phyloP scores from a whole-genome alignment of 2,888 invertebrate species.

The Ramazzottius varieornatus region DNA sequence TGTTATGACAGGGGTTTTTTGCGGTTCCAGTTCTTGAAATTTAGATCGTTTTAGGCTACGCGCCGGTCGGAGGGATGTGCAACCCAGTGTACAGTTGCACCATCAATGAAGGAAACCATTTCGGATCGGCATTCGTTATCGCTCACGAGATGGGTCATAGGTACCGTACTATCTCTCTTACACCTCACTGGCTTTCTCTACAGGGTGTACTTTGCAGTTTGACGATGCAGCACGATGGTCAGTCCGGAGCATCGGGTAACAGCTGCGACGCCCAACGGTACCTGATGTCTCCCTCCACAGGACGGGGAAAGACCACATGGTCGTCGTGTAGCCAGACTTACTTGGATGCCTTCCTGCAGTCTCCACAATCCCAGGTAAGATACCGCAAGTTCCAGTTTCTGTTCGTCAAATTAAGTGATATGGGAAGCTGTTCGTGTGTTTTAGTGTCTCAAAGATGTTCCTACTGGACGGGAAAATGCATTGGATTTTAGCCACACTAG shows the following conservation, averaged over 20 bases:
- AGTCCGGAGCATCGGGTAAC: slow-evolving; percentile 8
- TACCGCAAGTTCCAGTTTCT: too few relatives aligned
- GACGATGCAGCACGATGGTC: slow-evolving; percentile 22
- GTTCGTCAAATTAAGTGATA: too few relatives aligned
- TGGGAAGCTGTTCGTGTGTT: too few relatives aligned
- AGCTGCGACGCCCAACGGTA: background rate
- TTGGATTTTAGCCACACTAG: slow-evolving; percentile 8
- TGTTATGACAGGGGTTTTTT: too few relatives aligned
- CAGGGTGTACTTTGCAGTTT: too few relatives aligned
- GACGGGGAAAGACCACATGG: slow-evolving; percentile 21
- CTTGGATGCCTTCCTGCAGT: slow-evolving; percentile 16
- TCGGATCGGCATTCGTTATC: slow-evolving; percentile 21
- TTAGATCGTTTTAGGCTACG: slow-evolving; percentile 14
- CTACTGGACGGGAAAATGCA: slow-evolving; percentile 3
- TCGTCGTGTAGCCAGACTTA: slow-evolving; percentile 19
- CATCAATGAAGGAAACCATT: slow-evolving; percentile 16
- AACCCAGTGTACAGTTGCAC: slow-evolving; percentile 19
- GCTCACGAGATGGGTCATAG: slow-evolving; percentile 23
- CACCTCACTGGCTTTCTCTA: too few relatives aligned
- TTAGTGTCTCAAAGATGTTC: slow-evolving; percentile 8
- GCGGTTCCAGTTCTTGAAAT: too few relatives aligned
- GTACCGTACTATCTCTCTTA: slow-evolving; percentile 11
- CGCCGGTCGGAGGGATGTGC: slow-evolving; percentile 23
- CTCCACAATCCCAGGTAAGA: slow-evolving; percentile 10
- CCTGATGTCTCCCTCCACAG: slow-evolving; percentile 12